These are phyloP conservation scores for Polyergus mexicanus DNA, from an alignment of 1,140 invertebrate species.

Conservation along the genomic window DNA sequence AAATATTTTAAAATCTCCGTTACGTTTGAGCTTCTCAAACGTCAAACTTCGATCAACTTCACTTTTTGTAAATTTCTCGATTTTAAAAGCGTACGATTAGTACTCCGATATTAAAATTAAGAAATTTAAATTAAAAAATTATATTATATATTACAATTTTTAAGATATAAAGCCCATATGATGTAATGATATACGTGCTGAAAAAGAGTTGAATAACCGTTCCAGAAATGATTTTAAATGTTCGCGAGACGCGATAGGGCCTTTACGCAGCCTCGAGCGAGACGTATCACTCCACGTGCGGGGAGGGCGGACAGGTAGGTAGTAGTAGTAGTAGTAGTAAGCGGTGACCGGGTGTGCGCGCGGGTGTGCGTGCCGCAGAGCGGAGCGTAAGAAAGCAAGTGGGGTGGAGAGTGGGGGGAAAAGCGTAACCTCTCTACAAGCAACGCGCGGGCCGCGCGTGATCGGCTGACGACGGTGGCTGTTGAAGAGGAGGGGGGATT, in stretches of 20 bases:
- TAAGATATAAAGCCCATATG: no score
- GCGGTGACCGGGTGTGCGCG: constrained; percentile 19
- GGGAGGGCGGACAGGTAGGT: neutral
- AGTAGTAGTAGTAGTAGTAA: constrained; percentile 24
- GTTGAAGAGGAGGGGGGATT: constrained; percentile 2
- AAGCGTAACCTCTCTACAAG: constrained; percentile 31
- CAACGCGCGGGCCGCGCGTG: constrained; percentile 22
- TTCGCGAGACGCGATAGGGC: neutral
- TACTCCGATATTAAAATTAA: no score
- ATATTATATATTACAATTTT: no score
- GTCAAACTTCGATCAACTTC: no score
- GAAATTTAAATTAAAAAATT: no score
- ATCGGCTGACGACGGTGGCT: neutral
- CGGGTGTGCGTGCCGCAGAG: constrained; percentile 33
- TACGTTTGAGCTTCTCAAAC: no score
- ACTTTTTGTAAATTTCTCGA: no score
- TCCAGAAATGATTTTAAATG: neutral
- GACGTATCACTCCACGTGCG: neutral
- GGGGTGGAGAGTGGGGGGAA: neutral
- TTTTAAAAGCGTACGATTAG: no score
- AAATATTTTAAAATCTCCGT: no score
- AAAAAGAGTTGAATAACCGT: neutral
- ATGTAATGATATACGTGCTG: no score
- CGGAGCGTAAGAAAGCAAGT: constrained; percentile 35
- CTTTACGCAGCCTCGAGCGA: neutral